Percentiles rank a stretch among this genome's conserved stretches.
These are phyloP conservation scores for Myopa testacea DNA, from an alignment of 2,888 invertebrate species.

Conservation along the genomic window DNA sequence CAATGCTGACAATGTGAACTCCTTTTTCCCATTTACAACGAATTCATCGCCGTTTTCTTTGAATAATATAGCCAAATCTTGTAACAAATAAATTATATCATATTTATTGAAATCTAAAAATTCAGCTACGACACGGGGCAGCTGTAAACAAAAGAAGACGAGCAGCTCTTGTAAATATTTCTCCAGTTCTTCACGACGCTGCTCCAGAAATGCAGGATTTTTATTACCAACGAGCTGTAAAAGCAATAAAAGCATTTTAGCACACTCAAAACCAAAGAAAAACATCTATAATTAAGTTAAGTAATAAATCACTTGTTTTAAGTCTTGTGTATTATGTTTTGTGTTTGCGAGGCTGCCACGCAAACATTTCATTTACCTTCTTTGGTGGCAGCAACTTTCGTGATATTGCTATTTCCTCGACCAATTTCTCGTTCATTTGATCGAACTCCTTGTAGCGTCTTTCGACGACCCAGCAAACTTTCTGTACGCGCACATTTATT, in stretches of 20 bases:
- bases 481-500: constrained; percentile 76
- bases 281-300: neutral
- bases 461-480: constrained; percentile 83
- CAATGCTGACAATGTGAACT: constrained; percentile 80
- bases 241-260: neutral
- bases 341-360: no score
- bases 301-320: neutral
- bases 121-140: constrained; percentile 84
- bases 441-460: constrained; percentile 91
- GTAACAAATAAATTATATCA: constrained; percentile 85
- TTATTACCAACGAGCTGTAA: constrained; percentile 83
- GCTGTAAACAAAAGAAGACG: constrained; percentile 78
- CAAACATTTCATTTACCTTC: constrained; percentile 70
- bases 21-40: constrained; percentile 72
- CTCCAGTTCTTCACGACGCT: constrained; percentile 82
- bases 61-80: constrained; percentile 83
- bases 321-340: neutral
- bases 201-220: constrained; percentile 87
- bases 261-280: no score
- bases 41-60: constrained; percentile 83
- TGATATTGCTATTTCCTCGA: constrained; percentile 81
- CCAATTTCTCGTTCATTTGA: constrained; percentile 86
- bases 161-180: constrained; percentile 84
- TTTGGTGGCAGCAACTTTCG: constrained; percentile 92
- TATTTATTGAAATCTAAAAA: constrained; percentile 92